Evolutionary conservation across 2,888 invertebrate species (phyloP), one percentile per base, ranked within the genome.

Genomic region (Mesorhabditis belari): DNA sequence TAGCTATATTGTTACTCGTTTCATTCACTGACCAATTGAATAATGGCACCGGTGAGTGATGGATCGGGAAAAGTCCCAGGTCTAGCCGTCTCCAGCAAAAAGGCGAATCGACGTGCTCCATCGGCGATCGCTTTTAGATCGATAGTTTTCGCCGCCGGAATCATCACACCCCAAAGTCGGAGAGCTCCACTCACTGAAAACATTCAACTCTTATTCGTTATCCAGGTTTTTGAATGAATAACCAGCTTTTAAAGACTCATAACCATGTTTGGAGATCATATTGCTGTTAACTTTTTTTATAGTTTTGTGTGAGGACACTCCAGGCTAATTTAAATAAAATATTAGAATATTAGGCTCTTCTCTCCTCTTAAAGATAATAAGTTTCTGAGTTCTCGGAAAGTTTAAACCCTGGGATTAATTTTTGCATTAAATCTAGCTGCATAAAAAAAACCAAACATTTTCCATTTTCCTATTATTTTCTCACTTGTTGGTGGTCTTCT

Each of bases 41-140:
- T 84, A 57, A 93, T 85, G 3, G 95, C 93, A 0, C 92, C 93
- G 81, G 98, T 88, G 29, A 99, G 86, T 74, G 94, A 91, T 2
- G 95, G 89, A 84, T 99, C 98, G 0, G 98, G 98, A 59, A 96
- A 89, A 0, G 90, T 88, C 0, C 98, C 98, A 0, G 98, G 98
- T 63, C 91, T 89, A 71, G 93, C 93, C 9, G 92, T 92, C 83
- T 98, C 96, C 69, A 98, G 82, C 29, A 98, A 84, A 82, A 98
- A 93, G 52, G 89, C 89, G 80, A 98, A 89, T 51, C 89, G 85
- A 85, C 94, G 89, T 6, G 96, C 96, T n/a, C 89, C 88, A 76
- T 88, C 88, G 19, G 96, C 86, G 9, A 72, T 70, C 29, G 64
- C 67, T 53, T 65, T 66, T n/a, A 68, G 62, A 24, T 61, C 61